phyloP scores from a whole-genome alignment of 2,888 invertebrate species.

The Amblyteles armatorius region DNA sequence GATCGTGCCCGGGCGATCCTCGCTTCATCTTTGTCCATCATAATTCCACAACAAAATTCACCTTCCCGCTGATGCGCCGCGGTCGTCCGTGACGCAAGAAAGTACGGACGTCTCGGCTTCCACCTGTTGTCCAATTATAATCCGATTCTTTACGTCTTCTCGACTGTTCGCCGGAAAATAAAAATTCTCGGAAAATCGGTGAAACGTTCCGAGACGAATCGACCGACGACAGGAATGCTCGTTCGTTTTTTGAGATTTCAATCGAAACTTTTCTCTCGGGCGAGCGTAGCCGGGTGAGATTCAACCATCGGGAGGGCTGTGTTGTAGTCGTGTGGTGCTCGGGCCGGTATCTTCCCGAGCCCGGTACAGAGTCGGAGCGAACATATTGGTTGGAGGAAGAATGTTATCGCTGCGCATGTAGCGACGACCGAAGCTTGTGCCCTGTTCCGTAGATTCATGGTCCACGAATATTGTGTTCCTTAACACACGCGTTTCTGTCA shows the following conservation, averaged over 20 bases:
- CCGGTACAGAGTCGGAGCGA: no score
- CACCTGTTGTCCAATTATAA: slow-evolving; percentile 62
- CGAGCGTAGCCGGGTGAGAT: no score
- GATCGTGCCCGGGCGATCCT: slow-evolving; percentile 42
- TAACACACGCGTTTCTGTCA: no score
- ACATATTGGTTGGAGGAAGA: no score
- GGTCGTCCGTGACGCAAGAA: slow-evolving; percentile 44
- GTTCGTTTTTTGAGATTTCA: slow-evolving; percentile 4
- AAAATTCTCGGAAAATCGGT: slow-evolving; percentile 16
- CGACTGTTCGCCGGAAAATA: not conserved
- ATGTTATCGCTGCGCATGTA: no score
- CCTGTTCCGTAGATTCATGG: no score
- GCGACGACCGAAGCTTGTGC: no score
- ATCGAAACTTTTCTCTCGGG: not conserved
- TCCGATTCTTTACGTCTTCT: slow-evolving; percentile 16
- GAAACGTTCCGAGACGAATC: slow-evolving; percentile 13
- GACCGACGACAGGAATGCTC: slow-evolving; percentile 8
- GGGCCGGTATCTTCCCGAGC: no score
- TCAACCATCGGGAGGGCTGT: no score
- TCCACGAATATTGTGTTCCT: no score
- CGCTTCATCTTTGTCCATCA: slow-evolving; percentile 58
- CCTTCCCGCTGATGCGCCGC: slow-evolving; percentile 33
- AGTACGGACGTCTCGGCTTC: slow-evolving; percentile 11
- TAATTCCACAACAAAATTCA: slow-evolving; percentile 62
- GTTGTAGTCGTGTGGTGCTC: no score